Evolutionary conservation across 1,140 invertebrate genomes (phyloP).

Genomic region (Limonius californicus): DNA sequence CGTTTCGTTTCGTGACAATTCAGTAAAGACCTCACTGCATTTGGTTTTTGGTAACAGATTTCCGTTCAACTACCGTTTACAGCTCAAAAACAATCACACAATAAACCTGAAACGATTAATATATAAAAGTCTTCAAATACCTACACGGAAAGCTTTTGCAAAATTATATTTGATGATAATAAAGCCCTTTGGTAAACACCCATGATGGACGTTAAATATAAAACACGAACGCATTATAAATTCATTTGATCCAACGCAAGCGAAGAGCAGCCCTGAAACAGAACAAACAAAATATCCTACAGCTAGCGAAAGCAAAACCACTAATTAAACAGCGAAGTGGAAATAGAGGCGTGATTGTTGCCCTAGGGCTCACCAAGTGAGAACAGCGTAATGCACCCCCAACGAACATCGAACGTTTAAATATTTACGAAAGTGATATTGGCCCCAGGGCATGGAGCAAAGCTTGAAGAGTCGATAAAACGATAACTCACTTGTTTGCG

Average conservation of each 20-base stretch:
- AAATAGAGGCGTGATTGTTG: constrained; percentile 1
- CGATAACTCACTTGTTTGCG: not conserved
- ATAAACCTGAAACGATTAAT: too few relatives aligned
- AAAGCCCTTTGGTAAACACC: too few relatives aligned
- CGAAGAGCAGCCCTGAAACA: not conserved
- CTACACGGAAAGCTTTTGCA: too few relatives aligned
- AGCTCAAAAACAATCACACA: too few relatives aligned
- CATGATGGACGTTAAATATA: not conserved
- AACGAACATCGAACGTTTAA: not conserved
- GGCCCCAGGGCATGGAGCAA: not conserved
- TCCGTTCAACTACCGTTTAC: too few relatives aligned
- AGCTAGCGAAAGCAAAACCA: not conserved
- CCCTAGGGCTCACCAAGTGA: not conserved
- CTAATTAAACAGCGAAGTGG: not conserved
- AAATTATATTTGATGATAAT: too few relatives aligned
- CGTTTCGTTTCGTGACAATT: too few relatives aligned
- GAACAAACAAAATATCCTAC: not conserved
- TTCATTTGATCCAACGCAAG: not conserved
- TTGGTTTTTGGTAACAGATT: too few relatives aligned
- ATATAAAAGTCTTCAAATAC: too few relatives aligned
- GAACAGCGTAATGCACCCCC: not conserved
- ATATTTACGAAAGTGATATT: constrained; percentile 1
- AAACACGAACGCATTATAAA: not conserved
- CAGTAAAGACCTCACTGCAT: too few relatives aligned
- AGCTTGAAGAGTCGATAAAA: not conserved